Percentiles rank a stretch among this genome's conserved stretches.
Evolutionary conservation across 2,888 invertebrate genomes (phyloP).

Genomic region (Platerodrilus igneus): DNA sequence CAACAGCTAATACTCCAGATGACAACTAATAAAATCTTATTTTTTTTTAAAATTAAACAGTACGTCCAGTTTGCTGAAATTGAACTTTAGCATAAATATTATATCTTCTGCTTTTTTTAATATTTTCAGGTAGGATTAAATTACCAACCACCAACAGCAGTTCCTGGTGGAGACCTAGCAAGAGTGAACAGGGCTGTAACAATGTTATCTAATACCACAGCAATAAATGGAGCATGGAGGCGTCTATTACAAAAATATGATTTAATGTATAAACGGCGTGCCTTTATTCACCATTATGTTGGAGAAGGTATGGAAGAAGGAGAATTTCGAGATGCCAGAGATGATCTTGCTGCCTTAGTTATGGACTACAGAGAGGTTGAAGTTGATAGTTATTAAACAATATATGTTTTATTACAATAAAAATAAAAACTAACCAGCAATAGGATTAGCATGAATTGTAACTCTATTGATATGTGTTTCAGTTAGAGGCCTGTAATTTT

Average conservation of each 20-base stretch:
- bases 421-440: constrained; percentile 61
- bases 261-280: constrained; percentile 74
- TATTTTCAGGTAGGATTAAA: constrained; percentile 62
- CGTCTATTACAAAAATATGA: constrained; percentile 74
- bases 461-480: constrained; percentile 84
- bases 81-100: too few relatives aligned
- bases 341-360: constrained; percentile 59
- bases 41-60: too few relatives aligned
- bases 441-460: constrained; percentile 97
- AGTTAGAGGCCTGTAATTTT: constrained; percentile 81
- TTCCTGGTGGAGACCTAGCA: constrained; percentile 72
- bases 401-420: constrained; percentile 7
- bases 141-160: constrained; percentile 70
- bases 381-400: constrained; percentile 26
- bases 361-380: constrained; percentile 68
- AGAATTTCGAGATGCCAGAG: constrained; percentile 58
- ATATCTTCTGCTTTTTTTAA: too few relatives aligned
- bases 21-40: too few relatives aligned
- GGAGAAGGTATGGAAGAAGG: constrained; percentile 70
- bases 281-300: constrained; percentile 85
- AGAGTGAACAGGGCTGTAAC: constrained; percentile 72
- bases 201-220: constrained; percentile 81
- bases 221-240: constrained; percentile 76
- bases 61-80: too few relatives aligned
- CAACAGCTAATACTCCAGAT: too few relatives aligned